phyloP scores from a whole-genome alignment of 1,140 invertebrate species.

The Protaetia brevitarsis region DNA sequence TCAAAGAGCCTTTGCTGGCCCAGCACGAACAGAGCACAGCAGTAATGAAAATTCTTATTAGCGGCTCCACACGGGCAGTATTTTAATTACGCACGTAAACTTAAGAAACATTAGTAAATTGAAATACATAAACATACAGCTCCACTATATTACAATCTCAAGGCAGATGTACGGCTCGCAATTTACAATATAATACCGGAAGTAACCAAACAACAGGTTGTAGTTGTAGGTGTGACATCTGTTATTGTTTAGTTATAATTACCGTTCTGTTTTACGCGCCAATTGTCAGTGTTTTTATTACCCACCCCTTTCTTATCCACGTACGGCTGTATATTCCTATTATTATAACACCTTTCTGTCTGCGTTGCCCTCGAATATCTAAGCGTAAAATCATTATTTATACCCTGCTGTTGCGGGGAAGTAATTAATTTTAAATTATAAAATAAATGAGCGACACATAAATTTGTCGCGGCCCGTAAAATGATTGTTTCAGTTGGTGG shows the following conservation, averaged over 20 bases:
- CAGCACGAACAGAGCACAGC: too few species aligned
- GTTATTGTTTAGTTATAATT: conserved; percentile 16
- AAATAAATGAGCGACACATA: neutral
- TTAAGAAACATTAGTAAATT: neutral
- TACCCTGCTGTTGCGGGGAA: neutral
- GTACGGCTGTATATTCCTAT: too few species aligned
- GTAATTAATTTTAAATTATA: conserved; percentile 3
- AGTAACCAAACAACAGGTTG: neutral
- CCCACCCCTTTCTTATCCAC: neutral
- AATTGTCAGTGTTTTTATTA: conserved; percentile 11
- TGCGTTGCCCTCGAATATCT: neutral
- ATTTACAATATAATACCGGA: conserved; percentile 9
- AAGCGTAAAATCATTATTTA: conserved; percentile 8
- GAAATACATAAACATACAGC: neutral
- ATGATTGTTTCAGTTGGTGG: neutral
- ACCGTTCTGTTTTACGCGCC: conserved; percentile 7
- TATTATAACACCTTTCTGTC: neutral
- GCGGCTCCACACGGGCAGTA: too few species aligned
- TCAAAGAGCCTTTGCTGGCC: too few species aligned
- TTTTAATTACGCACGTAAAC: too few species aligned
- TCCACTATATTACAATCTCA: too few species aligned
- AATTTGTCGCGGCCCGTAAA: neutral
- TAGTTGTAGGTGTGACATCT: conserved; percentile 13
- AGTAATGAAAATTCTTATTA: too few species aligned
- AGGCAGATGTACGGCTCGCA: neutral